phyloP scores from a whole-genome alignment of 2,113 vertebrate genomes.

The Corythaeola cristata region DNA sequence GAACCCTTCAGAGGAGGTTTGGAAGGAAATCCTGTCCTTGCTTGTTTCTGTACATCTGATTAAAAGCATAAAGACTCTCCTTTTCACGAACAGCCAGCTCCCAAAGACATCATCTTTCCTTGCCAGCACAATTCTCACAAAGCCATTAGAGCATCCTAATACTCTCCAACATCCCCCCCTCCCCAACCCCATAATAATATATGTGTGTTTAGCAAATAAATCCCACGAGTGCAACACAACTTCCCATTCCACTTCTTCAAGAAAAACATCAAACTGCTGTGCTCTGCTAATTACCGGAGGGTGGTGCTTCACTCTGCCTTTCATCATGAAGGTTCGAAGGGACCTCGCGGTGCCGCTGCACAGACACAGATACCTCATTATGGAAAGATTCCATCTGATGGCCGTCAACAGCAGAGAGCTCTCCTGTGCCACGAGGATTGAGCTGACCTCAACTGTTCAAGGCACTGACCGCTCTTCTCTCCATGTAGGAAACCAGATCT shows the following conservation, averaged over 20 bases:
- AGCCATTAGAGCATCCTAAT: background rate
- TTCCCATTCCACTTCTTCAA: background rate
- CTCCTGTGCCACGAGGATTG: fast-evolving
- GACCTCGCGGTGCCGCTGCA: background rate
- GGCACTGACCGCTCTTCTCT: background rate
- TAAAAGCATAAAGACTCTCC: background rate
- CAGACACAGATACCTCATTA: background rate
- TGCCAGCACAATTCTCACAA: background rate
- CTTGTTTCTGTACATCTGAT: background rate
- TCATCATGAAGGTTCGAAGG: background rate
- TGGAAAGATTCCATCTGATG: background rate
- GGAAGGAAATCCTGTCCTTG: background rate
- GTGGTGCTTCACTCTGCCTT: background rate
- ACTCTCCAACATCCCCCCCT: background rate
- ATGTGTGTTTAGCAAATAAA: background rate
- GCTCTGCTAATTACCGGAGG: background rate
- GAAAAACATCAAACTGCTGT: background rate
- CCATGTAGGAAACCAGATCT: background rate
- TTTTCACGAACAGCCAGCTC: background rate
- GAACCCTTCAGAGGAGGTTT: background rate
- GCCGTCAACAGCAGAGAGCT: background rate
- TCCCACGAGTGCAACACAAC: background rate
- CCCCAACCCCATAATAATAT: background rate
- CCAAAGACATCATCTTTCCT: fast-evolving
- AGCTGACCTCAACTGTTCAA: background rate